Evolutionary conservation across 2,113 vertebrate genomes (phyloP).

Genomic region (Microcebus murinus): DNA sequence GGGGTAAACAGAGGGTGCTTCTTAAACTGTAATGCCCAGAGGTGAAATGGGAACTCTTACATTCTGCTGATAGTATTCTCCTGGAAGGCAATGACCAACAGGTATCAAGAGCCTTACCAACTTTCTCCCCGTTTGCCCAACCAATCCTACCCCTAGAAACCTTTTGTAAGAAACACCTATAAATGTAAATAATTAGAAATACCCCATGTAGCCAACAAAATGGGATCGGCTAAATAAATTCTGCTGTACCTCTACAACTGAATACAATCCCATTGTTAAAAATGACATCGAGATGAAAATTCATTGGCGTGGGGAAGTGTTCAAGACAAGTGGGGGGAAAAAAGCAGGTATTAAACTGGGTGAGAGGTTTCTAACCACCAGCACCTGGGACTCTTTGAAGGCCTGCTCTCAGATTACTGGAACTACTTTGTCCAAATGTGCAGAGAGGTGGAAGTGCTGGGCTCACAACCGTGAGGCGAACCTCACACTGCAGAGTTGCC

Average conservation of each 20-base stretch:
- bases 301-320: not conserved
- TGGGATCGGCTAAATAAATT: not conserved
- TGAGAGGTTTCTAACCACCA: not conserved
- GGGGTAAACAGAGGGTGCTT: not conserved
- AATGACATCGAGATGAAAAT: not conserved
- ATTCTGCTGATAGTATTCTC: not conserved
- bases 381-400: not conserved
- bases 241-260: not conserved
- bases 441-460: not conserved
- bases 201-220: not conserved
- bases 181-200: not conserved
- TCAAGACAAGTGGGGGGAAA: not conserved
- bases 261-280: not conserved
- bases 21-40: not conserved
- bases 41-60: no score
- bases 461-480: fast-evolving
- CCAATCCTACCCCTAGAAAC: not conserved
- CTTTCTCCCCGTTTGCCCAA: not conserved
- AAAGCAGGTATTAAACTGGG: not conserved
- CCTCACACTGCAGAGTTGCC: not conserved
- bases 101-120: not conserved
- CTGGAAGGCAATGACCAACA: not conserved
- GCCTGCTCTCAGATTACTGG: not conserved
- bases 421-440: not conserved
- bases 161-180: not conserved